These are phyloP conservation scores for Emesis furor DNA, from an alignment of 2,888 invertebrate genomes.

Conservation along the genomic window DNA sequence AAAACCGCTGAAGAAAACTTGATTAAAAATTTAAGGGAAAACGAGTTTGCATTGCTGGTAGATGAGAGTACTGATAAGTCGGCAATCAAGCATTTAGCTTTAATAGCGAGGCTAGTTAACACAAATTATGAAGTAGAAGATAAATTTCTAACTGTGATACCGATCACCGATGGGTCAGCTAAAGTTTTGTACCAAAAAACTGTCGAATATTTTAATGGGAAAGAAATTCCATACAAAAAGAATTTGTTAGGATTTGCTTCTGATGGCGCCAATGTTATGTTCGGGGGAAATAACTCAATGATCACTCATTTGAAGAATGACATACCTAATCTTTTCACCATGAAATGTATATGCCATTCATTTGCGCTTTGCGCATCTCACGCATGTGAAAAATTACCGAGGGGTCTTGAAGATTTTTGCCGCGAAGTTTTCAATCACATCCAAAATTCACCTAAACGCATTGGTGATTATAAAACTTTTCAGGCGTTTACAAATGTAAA, in stretches of 20 bases:
- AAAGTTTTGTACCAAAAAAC: constrained; percentile 55
- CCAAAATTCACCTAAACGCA: constrained; percentile 53
- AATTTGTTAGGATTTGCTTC: constrained; percentile 70
- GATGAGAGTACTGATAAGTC: constrained; percentile 70
- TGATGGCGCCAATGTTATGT: constrained; percentile 72
- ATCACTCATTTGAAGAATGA: constrained; percentile 22
- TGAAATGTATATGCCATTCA: constrained; percentile 46
- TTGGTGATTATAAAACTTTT: constrained; percentile 43
- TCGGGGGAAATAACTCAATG: constrained; percentile 67
- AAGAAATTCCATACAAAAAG: constrained; percentile 36
- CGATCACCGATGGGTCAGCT: constrained; percentile 49
- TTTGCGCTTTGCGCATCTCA: constrained; percentile 13
- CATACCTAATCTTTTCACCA: constrained; percentile 5
- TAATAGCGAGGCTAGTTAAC: constrained; percentile 59
- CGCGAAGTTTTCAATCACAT: constrained; percentile 62
- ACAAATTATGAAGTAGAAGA: constrained; percentile 69
- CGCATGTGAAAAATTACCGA: constrained; percentile 54
- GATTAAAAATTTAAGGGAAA: constrained; percentile 62
- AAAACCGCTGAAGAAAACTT: background rate
- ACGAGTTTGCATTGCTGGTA: constrained; percentile 62
- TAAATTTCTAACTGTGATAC: constrained; percentile 73
- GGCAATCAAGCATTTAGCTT: constrained; percentile 32
- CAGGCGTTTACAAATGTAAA: constrained; percentile 40
- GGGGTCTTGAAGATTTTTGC: constrained; percentile 57
- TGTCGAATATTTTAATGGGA: constrained; percentile 45